Evolutionary conservation across 2,113 vertebrate genomes (phyloP).

Genomic region (Rhea pennata): DNA sequence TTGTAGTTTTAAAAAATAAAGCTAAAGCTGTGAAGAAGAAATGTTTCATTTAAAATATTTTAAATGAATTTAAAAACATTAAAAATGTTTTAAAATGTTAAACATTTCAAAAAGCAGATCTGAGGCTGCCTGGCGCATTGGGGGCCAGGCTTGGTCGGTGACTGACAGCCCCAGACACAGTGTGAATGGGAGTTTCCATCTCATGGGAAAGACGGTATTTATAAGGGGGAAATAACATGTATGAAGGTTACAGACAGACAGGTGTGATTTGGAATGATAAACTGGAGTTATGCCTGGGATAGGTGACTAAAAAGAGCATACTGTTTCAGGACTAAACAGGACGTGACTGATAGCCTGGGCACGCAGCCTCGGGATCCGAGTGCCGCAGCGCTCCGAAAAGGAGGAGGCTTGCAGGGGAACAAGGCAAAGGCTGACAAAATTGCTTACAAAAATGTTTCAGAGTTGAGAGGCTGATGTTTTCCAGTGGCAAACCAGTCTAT

Average conservation of each 20-base stretch:
- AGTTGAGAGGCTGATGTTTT: not conserved
- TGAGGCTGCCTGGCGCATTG: not conserved
- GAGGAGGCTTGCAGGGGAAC: not conserved
- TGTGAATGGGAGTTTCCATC: not conserved
- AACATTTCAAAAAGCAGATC: not conserved
- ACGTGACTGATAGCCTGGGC: not conserved
- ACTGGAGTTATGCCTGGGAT: not conserved
- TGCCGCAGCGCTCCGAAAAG: accelerated
- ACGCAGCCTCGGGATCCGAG: accelerated
- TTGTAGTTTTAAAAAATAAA: not conserved
- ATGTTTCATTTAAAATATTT: not conserved
- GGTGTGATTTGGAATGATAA: not conserved
- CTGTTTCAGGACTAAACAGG: not conserved
- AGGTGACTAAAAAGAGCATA: not conserved
- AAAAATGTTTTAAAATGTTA: not conserved
- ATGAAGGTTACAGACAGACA: not conserved
- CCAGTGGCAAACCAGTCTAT: not conserved
- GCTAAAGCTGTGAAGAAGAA: not conserved
- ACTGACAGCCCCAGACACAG: not conserved
- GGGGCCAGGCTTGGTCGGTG: too few relatives aligned
- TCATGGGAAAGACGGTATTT: not conserved
- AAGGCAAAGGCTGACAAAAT: not conserved
- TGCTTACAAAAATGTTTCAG: accelerated
- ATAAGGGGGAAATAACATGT: not conserved
- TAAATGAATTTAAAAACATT: not conserved